Percentiles rank a stretch among this genome's conserved stretches.
Evolutionary conservation across 2,113 vertebrate species (phyloP).

Genomic region (Leucosticte australis): DNA sequence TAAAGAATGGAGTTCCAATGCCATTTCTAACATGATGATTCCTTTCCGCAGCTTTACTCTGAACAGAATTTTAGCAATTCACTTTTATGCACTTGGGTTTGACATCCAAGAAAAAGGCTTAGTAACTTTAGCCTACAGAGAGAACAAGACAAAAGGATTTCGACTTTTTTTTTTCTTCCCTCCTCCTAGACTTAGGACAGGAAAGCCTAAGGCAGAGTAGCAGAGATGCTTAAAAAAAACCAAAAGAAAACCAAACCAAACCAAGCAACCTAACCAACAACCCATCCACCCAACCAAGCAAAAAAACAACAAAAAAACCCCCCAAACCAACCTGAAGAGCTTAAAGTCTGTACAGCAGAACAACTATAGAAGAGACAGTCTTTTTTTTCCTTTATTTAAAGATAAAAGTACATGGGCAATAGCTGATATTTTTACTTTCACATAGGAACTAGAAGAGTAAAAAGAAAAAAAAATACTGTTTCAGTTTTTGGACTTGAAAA

Average conservation of each 20-base stretch:
- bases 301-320: too few species aligned
- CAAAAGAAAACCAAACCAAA: background rate
- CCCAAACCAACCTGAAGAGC: background rate
- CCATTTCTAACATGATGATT: background rate
- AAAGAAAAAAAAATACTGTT: background rate
- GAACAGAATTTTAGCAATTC: background rate
- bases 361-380: background rate
- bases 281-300: fast-evolving
- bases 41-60: background rate
- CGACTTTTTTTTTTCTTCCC: background rate
- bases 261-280: background rate
- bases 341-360: background rate
- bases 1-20: background rate
- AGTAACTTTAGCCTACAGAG: background rate
- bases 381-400: background rate
- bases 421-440: background rate
- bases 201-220: background rate
- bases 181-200: background rate
- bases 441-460: background rate
- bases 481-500: background rate
- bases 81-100: background rate
- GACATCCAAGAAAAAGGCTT: background rate
- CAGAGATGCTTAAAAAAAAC: background rate
- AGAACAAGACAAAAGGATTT: background rate
- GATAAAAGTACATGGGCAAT: background rate